A percentile compares a stretch with the other conserved stretches of the same genome.
These are phyloP conservation scores for Bombus haemorrhoidalis DNA, from an alignment of 1,140 invertebrate genomes.

Conservation along the genomic window DNA sequence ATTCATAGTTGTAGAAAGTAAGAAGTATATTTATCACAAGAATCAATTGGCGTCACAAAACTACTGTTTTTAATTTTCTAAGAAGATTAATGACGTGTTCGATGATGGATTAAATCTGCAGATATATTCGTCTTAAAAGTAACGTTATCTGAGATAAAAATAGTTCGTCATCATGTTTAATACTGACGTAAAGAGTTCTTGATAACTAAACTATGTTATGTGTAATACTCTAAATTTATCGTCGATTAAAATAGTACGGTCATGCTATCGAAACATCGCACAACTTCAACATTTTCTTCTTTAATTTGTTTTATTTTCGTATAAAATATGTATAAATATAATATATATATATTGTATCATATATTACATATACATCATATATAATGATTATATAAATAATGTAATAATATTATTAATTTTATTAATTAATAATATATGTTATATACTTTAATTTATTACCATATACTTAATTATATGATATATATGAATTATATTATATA, in stretches of 20 bases:
- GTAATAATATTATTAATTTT: too few relatives aligned
- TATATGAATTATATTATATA: too few relatives aligned
- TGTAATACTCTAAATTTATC: not conserved
- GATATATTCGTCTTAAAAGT: not conserved
- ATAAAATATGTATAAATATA: too few relatives aligned
- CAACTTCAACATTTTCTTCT: not conserved
- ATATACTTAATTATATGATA: too few relatives aligned
- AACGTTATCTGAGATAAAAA: not conserved
- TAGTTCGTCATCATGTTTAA: not conserved
- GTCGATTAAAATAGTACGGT: not conserved
- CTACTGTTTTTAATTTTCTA: slow-evolving; percentile 6
- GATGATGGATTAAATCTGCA: not conserved
- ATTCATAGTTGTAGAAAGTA: not conserved
- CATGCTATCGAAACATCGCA: not conserved
- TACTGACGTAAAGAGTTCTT: not conserved
- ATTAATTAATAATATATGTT: too few relatives aligned
- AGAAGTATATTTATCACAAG: not conserved
- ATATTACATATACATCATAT: too few relatives aligned
- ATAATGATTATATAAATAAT: too few relatives aligned
- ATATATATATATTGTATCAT: too few relatives aligned
- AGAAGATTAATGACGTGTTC: slow-evolving; percentile 22
- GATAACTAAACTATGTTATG: not conserved
- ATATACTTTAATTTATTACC: too few relatives aligned
- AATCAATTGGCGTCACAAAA: not conserved
- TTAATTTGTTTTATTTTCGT: too few relatives aligned